A percentile compares a stretch with the other conserved stretches of the same genome.
Conservation (phyloP, 2,888 invertebrate genomes). For the Pollenia labialis region DNA sequence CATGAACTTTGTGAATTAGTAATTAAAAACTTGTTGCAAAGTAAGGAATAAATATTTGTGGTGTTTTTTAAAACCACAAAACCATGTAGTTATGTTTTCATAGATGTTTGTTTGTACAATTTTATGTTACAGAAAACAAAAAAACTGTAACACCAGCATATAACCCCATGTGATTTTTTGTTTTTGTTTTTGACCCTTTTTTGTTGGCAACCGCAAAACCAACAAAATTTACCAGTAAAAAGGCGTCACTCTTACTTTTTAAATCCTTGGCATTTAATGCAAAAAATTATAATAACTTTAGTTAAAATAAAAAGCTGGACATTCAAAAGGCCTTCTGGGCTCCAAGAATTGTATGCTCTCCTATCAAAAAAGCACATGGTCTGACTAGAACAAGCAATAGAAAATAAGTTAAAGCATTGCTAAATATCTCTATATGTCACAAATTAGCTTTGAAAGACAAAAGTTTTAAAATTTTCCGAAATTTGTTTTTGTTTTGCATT, state of each 20-base stretch:
- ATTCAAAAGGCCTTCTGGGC: no score
- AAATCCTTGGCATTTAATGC: conserved; percentile 27
- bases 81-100: conserved; percentile 12
- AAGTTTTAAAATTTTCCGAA: no score
- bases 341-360: no score
- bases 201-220: conserved; percentile 61
- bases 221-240: conserved; percentile 27
- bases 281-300: conserved; percentile 11
- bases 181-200: conserved; percentile 44
- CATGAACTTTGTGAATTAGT: conserved; percentile 38
- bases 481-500: no score
- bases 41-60: not conserved
- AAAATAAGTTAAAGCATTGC: not conserved
- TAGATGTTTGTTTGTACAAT: conserved; percentile 2
- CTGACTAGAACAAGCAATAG: no score
- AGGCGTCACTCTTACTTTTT: conserved; percentile 13
- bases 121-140: not conserved
- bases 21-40: conserved; percentile 45
- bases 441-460: no score
- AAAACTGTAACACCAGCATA: conserved; percentile 15
- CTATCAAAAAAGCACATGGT: no score
- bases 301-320: not conserved
- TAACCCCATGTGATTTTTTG: conserved; percentile 22
- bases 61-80: conserved; percentile 50
- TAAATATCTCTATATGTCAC: no score